Percentiles rank a stretch among this genome's conserved stretches.
phyloP scores from a whole-genome alignment of 2,888 invertebrate genomes.

The Perizoma flavofasciatum region DNA sequence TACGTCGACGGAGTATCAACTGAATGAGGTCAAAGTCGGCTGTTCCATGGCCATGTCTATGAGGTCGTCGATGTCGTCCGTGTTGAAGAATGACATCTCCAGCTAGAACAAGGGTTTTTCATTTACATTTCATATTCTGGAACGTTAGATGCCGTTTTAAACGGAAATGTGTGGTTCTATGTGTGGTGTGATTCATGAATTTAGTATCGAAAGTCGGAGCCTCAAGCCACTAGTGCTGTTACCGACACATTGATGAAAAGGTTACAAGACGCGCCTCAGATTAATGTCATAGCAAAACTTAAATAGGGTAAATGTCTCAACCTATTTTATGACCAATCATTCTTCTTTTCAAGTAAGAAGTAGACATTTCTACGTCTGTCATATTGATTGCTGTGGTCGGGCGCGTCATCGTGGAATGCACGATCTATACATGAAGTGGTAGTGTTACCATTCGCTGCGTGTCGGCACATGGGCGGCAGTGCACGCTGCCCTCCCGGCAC shows the following conservation, averaged over 20 bases:
- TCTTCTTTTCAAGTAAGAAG: no score
- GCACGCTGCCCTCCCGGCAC: conserved; percentile 65
- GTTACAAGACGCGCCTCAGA: no score
- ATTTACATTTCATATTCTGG: neutral
- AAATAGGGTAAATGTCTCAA: no score
- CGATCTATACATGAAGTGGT: neutral
- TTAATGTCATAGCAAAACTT: no score
- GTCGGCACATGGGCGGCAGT: conserved; percentile 65
- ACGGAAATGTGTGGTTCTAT: neutral
- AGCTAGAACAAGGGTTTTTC: conserved; percentile 53
- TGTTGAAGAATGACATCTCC: conserved; percentile 77
- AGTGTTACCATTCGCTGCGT: conserved; percentile 51
- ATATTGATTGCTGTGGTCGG: no score
- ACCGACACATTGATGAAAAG: no score
- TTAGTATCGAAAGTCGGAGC: no score
- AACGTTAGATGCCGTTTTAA: neutral
- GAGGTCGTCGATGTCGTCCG: conserved; percentile 76
- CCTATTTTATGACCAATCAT: no score
- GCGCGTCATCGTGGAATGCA: no score
- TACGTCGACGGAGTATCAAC: conserved; percentile 43
- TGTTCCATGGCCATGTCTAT: conserved; percentile 75
- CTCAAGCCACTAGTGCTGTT: no score
- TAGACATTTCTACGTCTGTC: no score
- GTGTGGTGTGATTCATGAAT: no score
- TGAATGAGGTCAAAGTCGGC: conserved; percentile 61